Evolutionary conservation across 2,888 invertebrate genomes (phyloP).

Genomic region (Biston stratarius): DNA sequence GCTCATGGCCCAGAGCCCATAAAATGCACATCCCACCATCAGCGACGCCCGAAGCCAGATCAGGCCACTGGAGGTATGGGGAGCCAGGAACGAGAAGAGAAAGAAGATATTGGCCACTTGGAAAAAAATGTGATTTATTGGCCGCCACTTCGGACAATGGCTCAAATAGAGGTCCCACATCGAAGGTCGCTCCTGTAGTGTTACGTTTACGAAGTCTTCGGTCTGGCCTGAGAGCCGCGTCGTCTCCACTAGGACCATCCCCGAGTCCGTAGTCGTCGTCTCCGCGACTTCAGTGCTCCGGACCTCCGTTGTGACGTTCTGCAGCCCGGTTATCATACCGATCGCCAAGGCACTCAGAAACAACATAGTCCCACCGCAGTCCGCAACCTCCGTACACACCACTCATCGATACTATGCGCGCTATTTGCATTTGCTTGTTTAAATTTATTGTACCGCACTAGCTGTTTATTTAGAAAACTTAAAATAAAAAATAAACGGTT

Average conservation of each 20-base stretch:
- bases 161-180: constrained; percentile 84
- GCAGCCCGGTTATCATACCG: constrained; percentile 78
- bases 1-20: constrained; percentile 93
- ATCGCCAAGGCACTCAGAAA: constrained; percentile 83
- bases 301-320: constrained; percentile 78
- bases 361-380: constrained; percentile 81
- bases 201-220: constrained; percentile 76
- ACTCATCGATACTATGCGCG: constrained; percentile 69
- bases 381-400: constrained; percentile 57
- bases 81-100: constrained; percentile 93
- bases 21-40: constrained; percentile 92
- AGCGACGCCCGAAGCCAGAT: constrained; percentile 92
- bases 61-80: constrained; percentile 91
- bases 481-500: constrained; percentile 39
- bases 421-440: constrained; percentile 74
- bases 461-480: constrained; percentile 42
- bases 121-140: constrained; percentile 93
- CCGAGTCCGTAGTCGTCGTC: constrained; percentile 64
- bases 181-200: constrained; percentile 75
- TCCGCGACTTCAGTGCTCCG: constrained; percentile 73
- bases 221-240: constrained; percentile 65
- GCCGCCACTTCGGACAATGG: constrained; percentile 88
- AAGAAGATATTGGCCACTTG: constrained; percentile 95
- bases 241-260: constrained; percentile 77
- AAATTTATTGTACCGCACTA: constrained; percentile 55